These are phyloP conservation scores for Pachliopta kotzebuea DNA, from an alignment of 2,888 invertebrate species.

Conservation along the genomic window DNA sequence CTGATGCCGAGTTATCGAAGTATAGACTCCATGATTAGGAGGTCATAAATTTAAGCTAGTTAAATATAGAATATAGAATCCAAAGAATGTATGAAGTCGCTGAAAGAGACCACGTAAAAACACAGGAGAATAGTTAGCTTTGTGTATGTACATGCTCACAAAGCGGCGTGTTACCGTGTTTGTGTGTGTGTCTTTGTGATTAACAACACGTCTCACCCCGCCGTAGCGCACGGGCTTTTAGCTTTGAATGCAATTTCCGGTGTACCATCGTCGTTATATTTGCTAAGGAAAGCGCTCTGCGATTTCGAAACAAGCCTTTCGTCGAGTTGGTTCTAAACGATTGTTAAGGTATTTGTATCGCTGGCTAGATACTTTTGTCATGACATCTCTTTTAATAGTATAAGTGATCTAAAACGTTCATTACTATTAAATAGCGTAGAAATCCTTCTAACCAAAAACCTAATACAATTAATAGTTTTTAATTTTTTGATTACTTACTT, in stretches of 20 bases:
- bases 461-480: too few species aligned
- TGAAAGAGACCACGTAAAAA: too few species aligned
- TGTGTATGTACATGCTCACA: neutral
- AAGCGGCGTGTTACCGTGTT: neutral
- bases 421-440: too few species aligned
- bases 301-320: conserved; percentile 7
- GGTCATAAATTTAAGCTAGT: too few species aligned
- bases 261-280: conserved; percentile 7
- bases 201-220: neutral
- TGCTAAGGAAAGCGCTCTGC: conserved; percentile 5
- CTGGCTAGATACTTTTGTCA: neutral
- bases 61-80: too few species aligned
- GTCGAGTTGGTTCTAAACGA: neutral
- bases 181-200: neutral
- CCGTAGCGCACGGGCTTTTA: conserved; percentile 1
- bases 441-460: too few species aligned
- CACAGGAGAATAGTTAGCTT: too few species aligned
- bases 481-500: too few species aligned
- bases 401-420: too few species aligned
- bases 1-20: too few species aligned
- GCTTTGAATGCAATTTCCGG: conserved; percentile 6
- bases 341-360: conserved; percentile 8
- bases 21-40: too few species aligned
- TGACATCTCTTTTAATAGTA: neutral
- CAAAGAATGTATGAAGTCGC: too few species aligned